These are phyloP conservation scores for Erynnis tages DNA, from an alignment of 2,888 invertebrate species.

Conservation along the genomic window DNA sequence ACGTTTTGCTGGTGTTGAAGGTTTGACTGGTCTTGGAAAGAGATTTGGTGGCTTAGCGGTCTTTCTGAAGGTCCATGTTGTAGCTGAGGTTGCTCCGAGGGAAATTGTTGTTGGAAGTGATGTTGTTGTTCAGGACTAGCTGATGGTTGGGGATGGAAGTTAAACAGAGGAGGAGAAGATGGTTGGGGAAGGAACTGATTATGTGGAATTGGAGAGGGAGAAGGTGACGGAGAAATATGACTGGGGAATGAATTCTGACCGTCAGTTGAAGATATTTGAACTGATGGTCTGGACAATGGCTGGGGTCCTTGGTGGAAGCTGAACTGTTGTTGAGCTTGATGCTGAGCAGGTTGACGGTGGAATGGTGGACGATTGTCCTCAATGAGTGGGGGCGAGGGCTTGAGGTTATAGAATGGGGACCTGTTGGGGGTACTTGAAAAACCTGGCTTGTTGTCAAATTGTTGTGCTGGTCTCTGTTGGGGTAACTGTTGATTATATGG, in stretches of 20 bases:
- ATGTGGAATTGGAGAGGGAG: slow-evolving; percentile 54
- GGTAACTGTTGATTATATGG: slow-evolving; percentile 74
- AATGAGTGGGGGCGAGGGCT: slow-evolving; percentile 69
- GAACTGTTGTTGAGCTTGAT: slow-evolving; percentile 66
- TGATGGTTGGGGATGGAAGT: slow-evolving; percentile 66
- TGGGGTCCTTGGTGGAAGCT: slow-evolving; percentile 72
- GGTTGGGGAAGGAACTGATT: slow-evolving; percentile 69
- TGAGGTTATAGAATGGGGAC: slow-evolving; percentile 70
- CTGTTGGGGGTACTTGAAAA: slow-evolving; percentile 58
- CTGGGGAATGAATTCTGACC: slow-evolving; percentile 55
- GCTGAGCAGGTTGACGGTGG: slow-evolving; percentile 52
- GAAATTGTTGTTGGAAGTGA: slow-evolving; percentile 54
- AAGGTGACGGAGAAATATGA: slow-evolving; percentile 46
- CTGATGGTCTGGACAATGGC: slow-evolving; percentile 53
- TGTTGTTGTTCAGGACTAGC: slow-evolving; percentile 48
- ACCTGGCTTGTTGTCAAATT: slow-evolving; percentile 68
- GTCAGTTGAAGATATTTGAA: slow-evolving; percentile 46
- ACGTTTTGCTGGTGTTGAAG: slow-evolving; percentile 69
- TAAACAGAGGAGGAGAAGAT: slow-evolving; percentile 62
- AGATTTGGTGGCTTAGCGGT: slow-evolving; percentile 46
- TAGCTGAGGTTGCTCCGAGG: slow-evolving; percentile 44
- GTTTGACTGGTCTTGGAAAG: slow-evolving; percentile 53
- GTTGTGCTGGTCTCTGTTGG: slow-evolving; percentile 65
- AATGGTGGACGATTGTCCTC: slow-evolving; percentile 67
- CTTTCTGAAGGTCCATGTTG: slow-evolving; percentile 60